Evolutionary conservation across 2,797 vertebrate species (phyloP).

Genomic region (Betta splendens): DNA sequence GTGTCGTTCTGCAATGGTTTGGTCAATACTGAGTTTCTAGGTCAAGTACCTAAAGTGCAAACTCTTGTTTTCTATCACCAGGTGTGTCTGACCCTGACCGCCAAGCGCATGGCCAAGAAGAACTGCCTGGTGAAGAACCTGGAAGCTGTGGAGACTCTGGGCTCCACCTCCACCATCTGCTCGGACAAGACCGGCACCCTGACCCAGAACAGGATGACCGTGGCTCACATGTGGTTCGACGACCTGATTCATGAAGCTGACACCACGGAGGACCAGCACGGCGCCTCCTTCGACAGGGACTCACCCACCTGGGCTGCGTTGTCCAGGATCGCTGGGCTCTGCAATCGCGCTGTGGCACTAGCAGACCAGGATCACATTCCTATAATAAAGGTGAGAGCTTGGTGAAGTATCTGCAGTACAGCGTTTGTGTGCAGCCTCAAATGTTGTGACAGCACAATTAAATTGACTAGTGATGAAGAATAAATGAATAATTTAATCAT

Average conservation of each 20-base stretch:
- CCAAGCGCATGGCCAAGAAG: slow-evolving; percentile 97
- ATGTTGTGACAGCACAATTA: too few species aligned
- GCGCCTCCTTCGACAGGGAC: slow-evolving; percentile 90
- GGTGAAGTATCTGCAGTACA: too few species aligned
- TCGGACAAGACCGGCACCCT: slow-evolving; percentile 92
- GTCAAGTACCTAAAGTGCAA: neutral
- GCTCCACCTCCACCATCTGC: slow-evolving; percentile 94
- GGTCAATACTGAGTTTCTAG: neutral
- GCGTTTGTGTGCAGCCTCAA: too few species aligned
- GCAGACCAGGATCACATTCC: slow-evolving; percentile 89
- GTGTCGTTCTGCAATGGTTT: neutral
- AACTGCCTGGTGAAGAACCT: slow-evolving; percentile 97
- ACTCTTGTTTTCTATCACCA: slow-evolving; percentile 42
- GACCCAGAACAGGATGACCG: slow-evolving; percentile 94
- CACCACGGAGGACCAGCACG: slow-evolving; percentile 91
- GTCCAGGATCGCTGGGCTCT: slow-evolving; percentile 90
- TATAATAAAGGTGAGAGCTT: slow-evolving; percentile 89
- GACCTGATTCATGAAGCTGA: slow-evolving; percentile 92
- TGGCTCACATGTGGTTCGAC: slow-evolving; percentile 95
- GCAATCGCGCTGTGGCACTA: slow-evolving; percentile 95
- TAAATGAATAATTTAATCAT: slow-evolving; percentile 4
- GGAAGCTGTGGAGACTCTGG: slow-evolving; percentile 94
- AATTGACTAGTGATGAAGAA: too few species aligned
- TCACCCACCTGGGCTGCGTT: slow-evolving; percentile 89
- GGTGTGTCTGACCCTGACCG: slow-evolving; percentile 96